These are phyloP conservation scores for Willowsia nigromaculata DNA, from an alignment of 2,888 invertebrate species.

Conservation along the genomic window DNA sequence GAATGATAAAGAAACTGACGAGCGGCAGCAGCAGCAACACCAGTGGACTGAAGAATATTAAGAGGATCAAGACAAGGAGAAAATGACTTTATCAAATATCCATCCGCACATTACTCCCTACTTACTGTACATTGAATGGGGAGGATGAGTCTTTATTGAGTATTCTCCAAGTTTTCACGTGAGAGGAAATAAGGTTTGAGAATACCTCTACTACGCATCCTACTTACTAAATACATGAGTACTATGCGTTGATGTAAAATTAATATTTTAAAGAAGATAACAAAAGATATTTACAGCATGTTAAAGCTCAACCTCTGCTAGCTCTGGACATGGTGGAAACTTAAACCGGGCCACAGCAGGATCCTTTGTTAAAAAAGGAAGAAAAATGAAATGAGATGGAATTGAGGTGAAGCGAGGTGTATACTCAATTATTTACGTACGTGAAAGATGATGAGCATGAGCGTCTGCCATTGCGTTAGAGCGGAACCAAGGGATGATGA, in stretches of 20 bases:
- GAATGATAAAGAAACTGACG: constrained; percentile 38
- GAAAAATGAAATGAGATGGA: constrained; percentile 51
- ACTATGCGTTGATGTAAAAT: constrained; percentile 20
- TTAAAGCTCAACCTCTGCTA: neutral
- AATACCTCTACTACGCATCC: neutral
- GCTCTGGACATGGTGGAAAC: constrained; percentile 1
- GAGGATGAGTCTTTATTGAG: neutral
- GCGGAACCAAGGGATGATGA: constrained; percentile 66
- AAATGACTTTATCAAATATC: constrained; percentile 68
- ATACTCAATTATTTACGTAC: constrained; percentile 50
- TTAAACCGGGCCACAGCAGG: constrained; percentile 21
- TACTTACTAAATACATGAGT: neutral
- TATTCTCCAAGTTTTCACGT: neutral
- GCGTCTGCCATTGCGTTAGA: constrained; percentile 37
- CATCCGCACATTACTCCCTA: neutral
- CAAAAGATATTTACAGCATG: neutral
- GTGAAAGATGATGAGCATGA: constrained; percentile 1
- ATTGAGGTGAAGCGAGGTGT: constrained; percentile 51
- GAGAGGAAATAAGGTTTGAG: constrained; percentile 66
- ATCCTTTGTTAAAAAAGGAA: constrained; percentile 39
- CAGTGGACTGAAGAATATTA: neutral
- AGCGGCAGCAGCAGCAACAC: neutral
- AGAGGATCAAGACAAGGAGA: constrained; percentile 14
- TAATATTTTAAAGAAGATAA: constrained; percentile 39
- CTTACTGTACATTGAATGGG: neutral